Conservation (phyloP, 2,797 vertebrate genomes). For the Craterocephalus amniculus region DNA sequence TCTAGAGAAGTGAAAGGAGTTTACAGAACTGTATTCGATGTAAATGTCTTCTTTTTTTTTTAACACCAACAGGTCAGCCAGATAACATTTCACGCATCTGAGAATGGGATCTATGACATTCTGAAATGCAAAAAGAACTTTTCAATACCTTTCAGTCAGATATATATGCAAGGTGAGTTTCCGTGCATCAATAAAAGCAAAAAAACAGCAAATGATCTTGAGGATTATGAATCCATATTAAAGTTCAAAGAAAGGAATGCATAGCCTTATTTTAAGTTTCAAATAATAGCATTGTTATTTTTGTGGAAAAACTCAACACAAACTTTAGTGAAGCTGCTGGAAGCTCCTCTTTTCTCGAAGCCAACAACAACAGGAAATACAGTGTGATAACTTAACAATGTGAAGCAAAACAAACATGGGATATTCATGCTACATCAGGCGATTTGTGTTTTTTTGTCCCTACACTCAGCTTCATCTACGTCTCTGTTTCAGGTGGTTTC, state of each 20-base stretch:
- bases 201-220: not conserved
- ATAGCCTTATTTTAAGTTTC: not conserved
- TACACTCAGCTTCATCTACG: not conserved
- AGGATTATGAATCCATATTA: not conserved
- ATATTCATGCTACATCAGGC: not conserved
- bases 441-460: not conserved
- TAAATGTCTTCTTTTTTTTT: not conserved
- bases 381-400: slow-evolving; percentile 7
- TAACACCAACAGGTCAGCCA: slow-evolving; percentile 77
- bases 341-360: slow-evolving; percentile 5
- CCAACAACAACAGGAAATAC: slow-evolving; percentile 53
- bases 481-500: slow-evolving; percentile 65
- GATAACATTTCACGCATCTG: slow-evolving; percentile 85
- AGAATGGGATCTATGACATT: slow-evolving; percentile 82
- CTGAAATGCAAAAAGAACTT: slow-evolving; percentile 85
- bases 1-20: not conserved
- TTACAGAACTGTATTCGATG: not conserved
- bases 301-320: not conserved
- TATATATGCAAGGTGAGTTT: slow-evolving; percentile 89
- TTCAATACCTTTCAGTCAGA: slow-evolving; percentile 85
- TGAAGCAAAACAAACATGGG: slow-evolving; percentile 15
- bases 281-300: not conserved
- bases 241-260: not conserved
- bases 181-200: not conserved
- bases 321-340: slow-evolving; percentile 1